Base-by-base conservation (phyloP, 35 echinoderm and acorn worm species). In the Ophioderma brevispina region DNA sequence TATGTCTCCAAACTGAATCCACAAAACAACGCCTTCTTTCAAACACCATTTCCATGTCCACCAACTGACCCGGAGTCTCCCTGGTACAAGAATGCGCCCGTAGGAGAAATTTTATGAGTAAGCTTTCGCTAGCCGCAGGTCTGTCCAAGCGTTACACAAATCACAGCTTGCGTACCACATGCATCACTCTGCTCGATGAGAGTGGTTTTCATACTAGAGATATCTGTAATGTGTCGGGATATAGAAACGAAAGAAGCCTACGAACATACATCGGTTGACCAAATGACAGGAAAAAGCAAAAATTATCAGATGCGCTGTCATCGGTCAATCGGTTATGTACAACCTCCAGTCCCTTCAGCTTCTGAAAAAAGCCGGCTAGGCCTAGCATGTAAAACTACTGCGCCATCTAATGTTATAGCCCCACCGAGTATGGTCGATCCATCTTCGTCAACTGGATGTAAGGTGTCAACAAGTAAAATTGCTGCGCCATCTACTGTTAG, bases 261-360 rank as follows among this genome's bases (percentile, higher is more conserved):
- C 33, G 38, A n/a, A n/a, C n/a, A n/a, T n/a, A n/a, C n/a, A n/a
- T n/a, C n/a, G n/a, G n/a, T n/a, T n/a, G n/a, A n/a, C 33, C 80
- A 81, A 81, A 77, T 35, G 76, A 77, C 30, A 28, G 10, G 6
- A 77, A 77, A 77, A 77, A 77, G 76, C 76, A 77, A 30, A 77
- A 77, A 77, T 77, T 77, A 28, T 77, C 76, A 8, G 76, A 77
- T 77, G 76, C 76, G 25, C 76, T 77, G 76, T 77, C 76, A 77
- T 77, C 76, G 6, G n/a, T 77, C 76, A 35, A 77, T 77, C 30
- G 46, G 46, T 21, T 52, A 52, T 52, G 46, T 52, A 11, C 46
- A 8, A 52, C 46, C 46, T 52, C 46, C 46, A 52, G 46, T 21
- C 21, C 46, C 46, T 11, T 52, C n/a, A n/a, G n/a, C n/a, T n/a